Base-by-base conservation (phyloP, 2,113 vertebrate genomes). In the Strix uralensis region DNA sequence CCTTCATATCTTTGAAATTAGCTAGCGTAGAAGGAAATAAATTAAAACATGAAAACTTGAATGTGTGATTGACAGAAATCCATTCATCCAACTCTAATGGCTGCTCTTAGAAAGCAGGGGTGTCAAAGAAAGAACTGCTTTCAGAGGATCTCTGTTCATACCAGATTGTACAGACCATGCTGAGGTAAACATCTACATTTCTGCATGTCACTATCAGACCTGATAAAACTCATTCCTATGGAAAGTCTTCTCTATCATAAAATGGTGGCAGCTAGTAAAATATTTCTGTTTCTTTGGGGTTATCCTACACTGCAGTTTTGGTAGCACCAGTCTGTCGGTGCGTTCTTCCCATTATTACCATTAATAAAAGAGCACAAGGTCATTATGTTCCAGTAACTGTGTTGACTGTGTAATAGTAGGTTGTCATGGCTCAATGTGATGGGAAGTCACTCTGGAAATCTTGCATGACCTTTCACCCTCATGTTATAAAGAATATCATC, bases 51-150 rank as follows among this genome's bases (percentile, higher is more conserved):
- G 10, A 77, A 79, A 90, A 58, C 11, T 27, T 79, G 29, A 54
- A 46, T 30, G 30, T 14, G 9, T 61, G 29, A 73, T 30, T 65
- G 66, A 57, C 34, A 91, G 13, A 42, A 94, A 82, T 82, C 30
- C 21, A 25, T 57, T 84, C 26, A 94, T n/a, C 32, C 1, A 8
- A 20, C 54, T 77, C 49, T 58, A 80, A 70, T 2, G 94, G 26
- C 25, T 71, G 62, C 66, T 90, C 32, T 81, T 70, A 58, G 72
- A 86, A 67, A 83, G 40, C 7, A 61, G 25, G 6, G 27, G n/a
- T 69, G 32, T 66, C 54, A 96, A 72, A 87, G 70, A 82, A 92
- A 27, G 17, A 87, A 63, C 9, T 75, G 70, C 8, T 86, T 92
- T 88, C 11, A 34, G 61, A 67, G 9, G 20, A 67, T 81, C 18